Percentiles rank a stretch among this genome's conserved stretches.
Evolutionary conservation across 1,140 invertebrate genomes (phyloP).

Genomic region (Danaus plexippus): DNA sequence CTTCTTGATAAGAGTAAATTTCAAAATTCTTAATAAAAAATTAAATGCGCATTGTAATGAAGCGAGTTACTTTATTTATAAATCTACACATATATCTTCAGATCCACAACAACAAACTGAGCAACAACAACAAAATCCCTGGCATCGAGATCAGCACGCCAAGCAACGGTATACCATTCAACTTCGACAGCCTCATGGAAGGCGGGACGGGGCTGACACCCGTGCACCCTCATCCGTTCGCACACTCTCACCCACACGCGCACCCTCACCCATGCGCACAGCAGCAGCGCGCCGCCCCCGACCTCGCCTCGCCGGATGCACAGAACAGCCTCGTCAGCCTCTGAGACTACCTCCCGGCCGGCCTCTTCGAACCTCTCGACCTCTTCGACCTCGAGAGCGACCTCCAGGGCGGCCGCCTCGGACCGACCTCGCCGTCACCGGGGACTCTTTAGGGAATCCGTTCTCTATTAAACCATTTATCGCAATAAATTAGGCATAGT

Average conservation of each 20-base stretch:
- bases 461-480: too few species aligned
- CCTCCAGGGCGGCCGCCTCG: constrained; percentile 7
- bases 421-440: not conserved
- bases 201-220: constrained; percentile 92
- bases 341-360: constrained; percentile 32
- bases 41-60: too few species aligned
- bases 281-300: constrained; percentile 52
- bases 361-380: constrained; percentile 22
- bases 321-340: constrained; percentile 58
- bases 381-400: constrained; percentile 13
- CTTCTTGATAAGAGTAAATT: too few species aligned
- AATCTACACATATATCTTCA: constrained; percentile 17
- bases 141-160: constrained; percentile 91
- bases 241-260: constrained; percentile 65
- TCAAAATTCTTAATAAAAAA: too few species aligned
- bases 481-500: too few species aligned
- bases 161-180: constrained; percentile 88
- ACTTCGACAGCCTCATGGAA: constrained; percentile 94
- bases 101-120: constrained; percentile 60
- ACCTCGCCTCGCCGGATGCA: constrained; percentile 53
- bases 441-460: not conserved
- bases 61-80: too few species aligned
- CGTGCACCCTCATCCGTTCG: constrained; percentile 77
- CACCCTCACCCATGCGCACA: constrained; percentile 72
- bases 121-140: constrained; percentile 75